These are phyloP conservation scores for Schrankia costaestrigalis DNA, from an alignment of 2,888 invertebrate species.

Conservation along the genomic window DNA sequence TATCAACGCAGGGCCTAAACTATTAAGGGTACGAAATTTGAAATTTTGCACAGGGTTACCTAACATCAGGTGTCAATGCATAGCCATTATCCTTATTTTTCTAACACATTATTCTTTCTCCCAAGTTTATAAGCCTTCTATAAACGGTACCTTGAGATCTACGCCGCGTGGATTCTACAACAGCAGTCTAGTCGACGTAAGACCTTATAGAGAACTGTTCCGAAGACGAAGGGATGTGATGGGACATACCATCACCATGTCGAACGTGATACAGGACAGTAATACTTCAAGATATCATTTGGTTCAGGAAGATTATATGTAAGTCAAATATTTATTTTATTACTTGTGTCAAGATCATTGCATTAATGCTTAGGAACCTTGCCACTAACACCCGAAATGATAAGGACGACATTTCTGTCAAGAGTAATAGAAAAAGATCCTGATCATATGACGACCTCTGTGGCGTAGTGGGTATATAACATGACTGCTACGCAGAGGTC, in stretches of 20 bases:
- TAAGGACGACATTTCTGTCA: too few species aligned
- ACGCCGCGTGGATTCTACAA: constrained; percentile 51
- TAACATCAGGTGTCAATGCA: background rate
- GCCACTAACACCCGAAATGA: too few species aligned
- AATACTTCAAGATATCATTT: constrained; percentile 53
- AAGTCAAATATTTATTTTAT: constrained; percentile 21
- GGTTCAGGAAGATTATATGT: constrained; percentile 54
- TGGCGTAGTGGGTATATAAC: too few species aligned
- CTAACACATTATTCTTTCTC: background rate
- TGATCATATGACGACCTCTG: too few species aligned
- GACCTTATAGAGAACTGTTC: constrained; percentile 47
- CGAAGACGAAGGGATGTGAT: constrained; percentile 52
- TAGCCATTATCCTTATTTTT: background rate
- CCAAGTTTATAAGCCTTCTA: constrained; percentile 54
- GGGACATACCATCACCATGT: constrained; percentile 56
- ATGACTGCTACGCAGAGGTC: too few species aligned
- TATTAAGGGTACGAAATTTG: too few species aligned
- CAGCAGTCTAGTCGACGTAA: constrained; percentile 40
- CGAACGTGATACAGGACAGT: constrained; percentile 63
- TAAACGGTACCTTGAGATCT: constrained; percentile 30
- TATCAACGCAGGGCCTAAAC: too few species aligned
- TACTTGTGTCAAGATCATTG: background rate
- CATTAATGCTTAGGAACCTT: too few species aligned
- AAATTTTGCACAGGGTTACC: too few species aligned
- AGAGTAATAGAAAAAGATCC: too few species aligned